Conservation (phyloP, 2,113 vertebrate genomes). For the Oophaga pumilio region DNA sequence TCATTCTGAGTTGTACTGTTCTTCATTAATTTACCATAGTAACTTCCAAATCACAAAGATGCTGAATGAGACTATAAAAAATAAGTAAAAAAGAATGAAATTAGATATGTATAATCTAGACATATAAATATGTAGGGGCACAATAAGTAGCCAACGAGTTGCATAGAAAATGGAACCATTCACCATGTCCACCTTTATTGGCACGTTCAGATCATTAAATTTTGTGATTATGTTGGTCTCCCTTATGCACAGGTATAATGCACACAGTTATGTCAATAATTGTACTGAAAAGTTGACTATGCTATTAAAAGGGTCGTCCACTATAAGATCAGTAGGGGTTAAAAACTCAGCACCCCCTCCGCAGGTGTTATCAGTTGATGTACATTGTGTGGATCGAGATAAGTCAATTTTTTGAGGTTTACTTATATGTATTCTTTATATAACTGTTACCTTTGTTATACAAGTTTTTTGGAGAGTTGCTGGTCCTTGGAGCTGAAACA, state of each 20-base stretch:
- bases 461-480: background rate
- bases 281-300: no score
- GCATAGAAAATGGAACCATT: background rate
- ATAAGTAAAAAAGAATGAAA: background rate
- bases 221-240: no score
- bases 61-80: background rate
- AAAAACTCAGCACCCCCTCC: no score
- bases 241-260: no score
- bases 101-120: background rate
- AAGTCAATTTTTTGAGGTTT: background rate
- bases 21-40: background rate
- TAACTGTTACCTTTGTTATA: background rate
- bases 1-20: background rate
- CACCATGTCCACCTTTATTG: no score
- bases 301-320: no score
- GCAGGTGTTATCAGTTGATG: no score
- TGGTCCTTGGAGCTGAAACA: background rate
- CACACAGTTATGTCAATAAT: no score
- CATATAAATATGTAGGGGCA: background rate
- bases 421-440: background rate
- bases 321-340: no score
- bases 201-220: no score
- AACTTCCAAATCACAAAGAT: background rate
- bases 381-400: background rate
- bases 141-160: background rate